Evolutionary conservation across 2,113 vertebrate genomes (phyloP).

Genomic region (Carettochelys insculpta): DNA sequence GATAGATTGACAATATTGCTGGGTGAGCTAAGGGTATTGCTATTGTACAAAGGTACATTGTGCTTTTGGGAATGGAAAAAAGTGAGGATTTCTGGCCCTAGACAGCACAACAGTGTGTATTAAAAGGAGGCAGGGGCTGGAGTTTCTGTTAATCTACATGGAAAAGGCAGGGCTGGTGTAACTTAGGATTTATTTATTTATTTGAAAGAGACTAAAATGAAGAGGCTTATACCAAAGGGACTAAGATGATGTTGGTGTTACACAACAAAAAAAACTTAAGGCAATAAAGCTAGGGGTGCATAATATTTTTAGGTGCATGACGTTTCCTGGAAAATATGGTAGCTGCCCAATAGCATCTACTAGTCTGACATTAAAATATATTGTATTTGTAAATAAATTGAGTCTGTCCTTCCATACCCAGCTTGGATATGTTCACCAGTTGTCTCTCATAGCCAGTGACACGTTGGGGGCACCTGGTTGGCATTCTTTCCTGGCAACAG

Average conservation of each 20-base stretch:
- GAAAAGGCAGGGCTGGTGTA: no score
- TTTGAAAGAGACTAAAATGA: neutral
- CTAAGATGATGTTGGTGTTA: slow-evolving; percentile 34
- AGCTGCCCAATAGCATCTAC: slow-evolving; percentile 72
- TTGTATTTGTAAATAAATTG: slow-evolving; percentile 80
- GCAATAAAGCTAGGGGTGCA: slow-evolving; percentile 83
- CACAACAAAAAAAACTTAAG: slow-evolving; percentile 60
- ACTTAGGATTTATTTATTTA: no score
- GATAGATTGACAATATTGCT: no score
- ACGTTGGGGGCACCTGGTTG: slow-evolving; percentile 50
- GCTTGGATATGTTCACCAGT: slow-evolving; percentile 79
- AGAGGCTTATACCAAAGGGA: slow-evolving; percentile 5
- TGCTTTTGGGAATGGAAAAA: no score
- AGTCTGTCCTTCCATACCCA: slow-evolving; percentile 74
- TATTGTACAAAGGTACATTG: no score
- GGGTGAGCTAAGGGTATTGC: no score
- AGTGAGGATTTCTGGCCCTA: no score
- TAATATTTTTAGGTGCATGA: slow-evolving; percentile 79
- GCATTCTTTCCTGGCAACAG: slow-evolving; percentile 70
- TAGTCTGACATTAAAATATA: slow-evolving; percentile 73
- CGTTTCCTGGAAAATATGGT: slow-evolving; percentile 75
- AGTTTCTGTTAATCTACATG: no score
- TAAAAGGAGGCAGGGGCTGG: no score
- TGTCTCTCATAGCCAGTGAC: slow-evolving; percentile 72
- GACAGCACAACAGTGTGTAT: no score